Conservation (phyloP, 1,140 invertebrate genomes). For the Hylaeus anthracinus region DNA sequence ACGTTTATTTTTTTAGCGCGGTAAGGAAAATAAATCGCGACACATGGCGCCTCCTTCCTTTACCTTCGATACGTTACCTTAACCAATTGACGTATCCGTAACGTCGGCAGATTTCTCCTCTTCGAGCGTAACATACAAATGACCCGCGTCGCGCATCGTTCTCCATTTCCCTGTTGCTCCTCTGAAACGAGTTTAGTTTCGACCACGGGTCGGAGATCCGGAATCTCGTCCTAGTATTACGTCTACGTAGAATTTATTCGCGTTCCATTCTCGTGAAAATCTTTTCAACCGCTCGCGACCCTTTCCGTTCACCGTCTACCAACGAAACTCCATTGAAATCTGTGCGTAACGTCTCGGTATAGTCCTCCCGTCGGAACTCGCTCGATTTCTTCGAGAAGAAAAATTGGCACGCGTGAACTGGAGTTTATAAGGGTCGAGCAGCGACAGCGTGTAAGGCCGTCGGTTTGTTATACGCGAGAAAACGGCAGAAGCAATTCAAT, state of each 20-base stretch:
- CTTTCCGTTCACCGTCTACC: too few species aligned
- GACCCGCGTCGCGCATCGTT: neutral
- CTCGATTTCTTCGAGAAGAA: conserved; percentile 20
- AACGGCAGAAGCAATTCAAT: conserved; percentile 76
- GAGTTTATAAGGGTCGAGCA: conserved; percentile 19
- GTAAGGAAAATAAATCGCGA: neutral
- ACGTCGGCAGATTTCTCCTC: neutral
- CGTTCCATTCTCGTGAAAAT: too few species aligned
- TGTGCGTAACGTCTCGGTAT: too few species aligned
- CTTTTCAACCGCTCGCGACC: too few species aligned
- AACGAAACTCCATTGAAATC: neutral
- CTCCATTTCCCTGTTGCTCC: neutral
- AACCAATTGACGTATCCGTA: neutral
- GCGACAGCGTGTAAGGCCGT: conserved; percentile 5
- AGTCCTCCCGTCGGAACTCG: neutral
- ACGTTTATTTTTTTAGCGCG: too few species aligned
- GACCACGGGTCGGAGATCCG: too few species aligned
- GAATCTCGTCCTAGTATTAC: too few species aligned
- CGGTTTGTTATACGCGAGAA: conserved; percentile 65
- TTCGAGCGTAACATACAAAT: neutral
- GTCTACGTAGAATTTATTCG: too few species aligned
- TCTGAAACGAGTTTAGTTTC: too few species aligned
- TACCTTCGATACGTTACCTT: neutral
- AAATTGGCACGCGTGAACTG: conserved; percentile 28
- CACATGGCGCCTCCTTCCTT: neutral